Conservation (phyloP, 2,888 invertebrate genomes). For the Thelaira solivaga region DNA sequence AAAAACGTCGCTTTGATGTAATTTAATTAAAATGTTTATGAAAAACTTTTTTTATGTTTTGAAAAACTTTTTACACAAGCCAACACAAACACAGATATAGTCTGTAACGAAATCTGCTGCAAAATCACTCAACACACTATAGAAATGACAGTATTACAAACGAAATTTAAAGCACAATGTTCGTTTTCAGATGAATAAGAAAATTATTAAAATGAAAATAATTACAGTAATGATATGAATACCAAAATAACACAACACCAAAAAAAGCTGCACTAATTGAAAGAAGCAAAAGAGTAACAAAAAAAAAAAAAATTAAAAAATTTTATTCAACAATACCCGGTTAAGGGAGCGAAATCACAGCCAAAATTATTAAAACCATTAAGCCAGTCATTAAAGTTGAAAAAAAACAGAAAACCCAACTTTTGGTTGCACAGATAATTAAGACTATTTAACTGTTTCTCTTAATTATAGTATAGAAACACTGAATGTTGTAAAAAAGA, state of each 20-base stretch:
- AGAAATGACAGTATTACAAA: background rate
- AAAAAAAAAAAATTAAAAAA: slow-evolving; percentile 1
- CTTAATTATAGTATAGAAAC: too few relatives aligned
- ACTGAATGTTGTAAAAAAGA: too few relatives aligned
- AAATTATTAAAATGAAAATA: background rate
- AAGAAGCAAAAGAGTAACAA: background rate
- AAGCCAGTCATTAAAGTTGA: background rate
- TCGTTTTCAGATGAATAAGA: slow-evolving; percentile 1
- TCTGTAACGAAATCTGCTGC: background rate
- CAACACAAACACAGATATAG: background rate
- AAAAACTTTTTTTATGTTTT: background rate
- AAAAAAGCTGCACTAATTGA: background rate
- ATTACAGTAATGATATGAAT: background rate
- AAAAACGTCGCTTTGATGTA: too few relatives aligned
- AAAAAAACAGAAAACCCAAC: background rate
- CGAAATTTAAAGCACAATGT: slow-evolving; percentile 10
- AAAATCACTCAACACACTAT: background rate
- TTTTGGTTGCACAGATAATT: slow-evolving; percentile 8
- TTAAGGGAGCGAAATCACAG: background rate
- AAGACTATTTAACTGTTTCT: slow-evolving; percentile 13
- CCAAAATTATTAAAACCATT: background rate
- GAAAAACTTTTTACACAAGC: background rate
- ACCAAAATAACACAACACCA: background rate
- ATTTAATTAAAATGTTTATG: too few relatives aligned
- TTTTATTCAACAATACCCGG: background rate